Base-by-base conservation (phyloP, 2,113 vertebrate genomes). In the Indri indri region DNA sequence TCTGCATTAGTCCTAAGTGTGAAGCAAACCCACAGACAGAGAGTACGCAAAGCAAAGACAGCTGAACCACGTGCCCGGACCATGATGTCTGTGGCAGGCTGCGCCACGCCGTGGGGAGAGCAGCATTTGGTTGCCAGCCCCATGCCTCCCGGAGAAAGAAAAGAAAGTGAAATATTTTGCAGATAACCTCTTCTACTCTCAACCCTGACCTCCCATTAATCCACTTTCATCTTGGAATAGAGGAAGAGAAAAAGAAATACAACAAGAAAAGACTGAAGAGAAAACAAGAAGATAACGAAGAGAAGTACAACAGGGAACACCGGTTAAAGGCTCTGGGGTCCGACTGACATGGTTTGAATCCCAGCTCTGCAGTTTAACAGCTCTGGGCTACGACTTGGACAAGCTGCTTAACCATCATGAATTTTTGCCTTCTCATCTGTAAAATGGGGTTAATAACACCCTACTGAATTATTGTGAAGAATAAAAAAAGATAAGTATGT, bases 401-500 rank as follows among this genome's bases (percentile, higher is more conserved):
- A 79, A 9, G 73, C 37, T 83, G 34, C 22, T 47, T 8, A 57
- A 50, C 18, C 12, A n/a, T 45, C 65, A 63, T 1, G 27, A 42
- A 45, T 37, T 34, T 77, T n/a, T 79, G 50, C 83, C 79, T 94
- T 57, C 88, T 96, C 65, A 27, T 74, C 52, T 84, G 18, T 52
- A 80, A 92, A 87, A 40, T 11, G 17, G 54, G 37, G 11, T 40
- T 63, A 77, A 37, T 47, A 70, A 50, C 18, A 61, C 61, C 8
- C 22, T 54, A 1, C 23, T 68, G 63, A 54, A 57, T 57, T 71
- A 11, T 25, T 14, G 40, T 16, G 42, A 88, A 65, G 45, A 81
- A 65, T 70, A 2, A 5, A 57, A 52, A 81, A 45, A 52, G 17
- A 3, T 32, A 59, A 50, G 8, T 32, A 37, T 22, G 11, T 17